Evolutionary conservation across 2,113 vertebrate genomes (phyloP).

Genomic region (Apeltes quadracus): DNA sequence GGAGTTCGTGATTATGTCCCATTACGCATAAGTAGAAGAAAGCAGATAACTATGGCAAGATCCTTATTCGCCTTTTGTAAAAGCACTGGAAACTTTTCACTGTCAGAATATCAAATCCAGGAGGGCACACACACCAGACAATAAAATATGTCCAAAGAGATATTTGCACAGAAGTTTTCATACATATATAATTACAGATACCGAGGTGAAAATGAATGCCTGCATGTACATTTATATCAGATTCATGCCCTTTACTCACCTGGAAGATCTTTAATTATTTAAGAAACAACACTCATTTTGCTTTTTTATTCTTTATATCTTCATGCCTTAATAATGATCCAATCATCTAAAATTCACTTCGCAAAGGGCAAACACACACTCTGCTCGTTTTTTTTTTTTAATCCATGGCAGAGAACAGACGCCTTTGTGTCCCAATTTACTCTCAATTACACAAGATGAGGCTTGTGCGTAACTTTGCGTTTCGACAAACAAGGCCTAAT

Average conservation of each 20-base stretch:
- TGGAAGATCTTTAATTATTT: neutral
- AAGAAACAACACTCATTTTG: neutral
- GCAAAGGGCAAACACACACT: constrained; percentile 1
- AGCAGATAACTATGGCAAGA: neutral
- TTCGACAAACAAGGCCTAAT: constrained; percentile 60
- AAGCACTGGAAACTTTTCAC: constrained; percentile 22
- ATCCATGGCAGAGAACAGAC: constrained; percentile 24
- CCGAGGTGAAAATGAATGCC: no score
- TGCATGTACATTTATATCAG: neutral
- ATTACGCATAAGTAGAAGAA: neutral
- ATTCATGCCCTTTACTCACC: neutral
- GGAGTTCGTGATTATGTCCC: neutral
- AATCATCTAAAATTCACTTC: constrained; percentile 3
- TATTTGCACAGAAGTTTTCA: neutral
- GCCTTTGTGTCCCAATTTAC: constrained; percentile 56
- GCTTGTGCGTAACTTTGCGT: constrained; percentile 27
- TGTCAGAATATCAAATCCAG: constrained; percentile 19
- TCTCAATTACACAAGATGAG: constrained; percentile 44
- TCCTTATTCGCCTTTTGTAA: constrained; percentile 12
- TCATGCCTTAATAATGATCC: neutral
- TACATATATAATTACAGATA: neutral
- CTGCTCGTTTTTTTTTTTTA: constrained; percentile 1
- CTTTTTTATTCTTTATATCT: neutral
- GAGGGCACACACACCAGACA: neutral
- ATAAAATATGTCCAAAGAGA: constrained; percentile 3